Evolutionary conservation across 2,888 invertebrate genomes (phyloP), one percentile per base, ranked within the genome.

Genomic region (Cheilosia pagana): DNA sequence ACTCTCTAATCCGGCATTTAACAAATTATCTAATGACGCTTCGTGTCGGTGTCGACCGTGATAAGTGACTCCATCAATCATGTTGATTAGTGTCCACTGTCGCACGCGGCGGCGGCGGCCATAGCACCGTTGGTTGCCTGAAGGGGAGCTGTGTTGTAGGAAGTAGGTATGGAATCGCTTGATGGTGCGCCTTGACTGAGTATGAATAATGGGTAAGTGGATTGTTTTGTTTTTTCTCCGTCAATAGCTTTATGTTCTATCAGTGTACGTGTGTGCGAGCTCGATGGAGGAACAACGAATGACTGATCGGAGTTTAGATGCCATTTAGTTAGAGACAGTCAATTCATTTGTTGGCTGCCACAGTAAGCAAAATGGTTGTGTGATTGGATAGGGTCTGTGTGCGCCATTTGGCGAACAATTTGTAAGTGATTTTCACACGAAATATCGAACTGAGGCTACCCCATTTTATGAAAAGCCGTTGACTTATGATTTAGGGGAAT

Each of bases 1-100:
- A 70, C 79, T 23, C 41, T 67, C 81, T 85, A 81, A 85, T 81
- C 81, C 81, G 71, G 65, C 70, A 81, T 81, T 85, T 85, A 81
- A 85, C 85, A 85, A 85, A 85, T 85, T 85, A 85, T 85, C 85
- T 85, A 85, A 85, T 85, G 85, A 85, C 79, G 85, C 81, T 81
- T 81, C 85, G 75, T 85, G 85, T 81, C 85, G 81, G 81, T 85
- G 85, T 81, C 85, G 81, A 81, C 85, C 81, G 67, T 85, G 85
- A 85, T 85, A 85, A 85, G 85, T 85, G 85, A 85, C 85, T 85
- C 76, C 79, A 85, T 85, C 71, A 85, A 85, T 85, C 85, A 85
- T 48, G 85, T 81, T 85, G 85, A 81, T 85, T 79, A 85, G 71
- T 76, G 81, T 81, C 81, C 85, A 81, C 62, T 67, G 81, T 62